Base-by-base conservation (phyloP, 2,888 invertebrate genomes). In the Liposcelis brunnea region DNA sequence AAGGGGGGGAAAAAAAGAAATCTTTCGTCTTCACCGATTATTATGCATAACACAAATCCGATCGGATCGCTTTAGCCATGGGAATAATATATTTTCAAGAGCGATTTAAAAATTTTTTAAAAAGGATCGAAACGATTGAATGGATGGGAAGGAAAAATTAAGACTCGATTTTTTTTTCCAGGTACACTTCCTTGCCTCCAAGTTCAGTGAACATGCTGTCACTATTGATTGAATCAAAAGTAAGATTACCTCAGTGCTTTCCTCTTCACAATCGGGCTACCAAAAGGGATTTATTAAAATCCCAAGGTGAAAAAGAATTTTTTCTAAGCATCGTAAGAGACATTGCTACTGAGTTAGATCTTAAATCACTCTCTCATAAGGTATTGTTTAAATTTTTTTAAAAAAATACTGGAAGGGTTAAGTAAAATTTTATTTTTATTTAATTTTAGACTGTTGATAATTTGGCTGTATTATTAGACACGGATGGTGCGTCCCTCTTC, bases 241-340 rank as follows among this genome's bases (percentile, higher is more conserved):
- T 68, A 15, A 55, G 57, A 10, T 56, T 68, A 2, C 68, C 69
- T 2, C 59, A 65, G 37, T 65, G 65, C 52, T 64, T 64, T 10
- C 65, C 64, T 47, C 65, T 65, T 46, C 64, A 53, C 43, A 55
- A 65, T 52, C 59, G 65, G 38, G 63, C 67, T 42, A 56, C 61
- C 37, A 69, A 68, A 54, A 53, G 59, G 5, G 61, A 61, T 40
- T 52, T 57, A 43, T 54, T 57, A 26, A 50, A 55, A 34, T 49
- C 50, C 12, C 56, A 56, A 51, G 67, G 67, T 49, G 68, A 68
- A 51, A 53, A 63, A 26, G 66, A 67, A 48, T 70, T 70, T 55
- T 66, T 69, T 53, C 58, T 69, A 48, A 65, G 67, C 51, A 65
- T 66, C 49, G 67, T 69, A 18, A 62, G 68, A 48, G 70, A 70